phyloP scores from a whole-genome alignment of 2,888 invertebrate genomes.

The Flabesymbios commensalis region DNA sequence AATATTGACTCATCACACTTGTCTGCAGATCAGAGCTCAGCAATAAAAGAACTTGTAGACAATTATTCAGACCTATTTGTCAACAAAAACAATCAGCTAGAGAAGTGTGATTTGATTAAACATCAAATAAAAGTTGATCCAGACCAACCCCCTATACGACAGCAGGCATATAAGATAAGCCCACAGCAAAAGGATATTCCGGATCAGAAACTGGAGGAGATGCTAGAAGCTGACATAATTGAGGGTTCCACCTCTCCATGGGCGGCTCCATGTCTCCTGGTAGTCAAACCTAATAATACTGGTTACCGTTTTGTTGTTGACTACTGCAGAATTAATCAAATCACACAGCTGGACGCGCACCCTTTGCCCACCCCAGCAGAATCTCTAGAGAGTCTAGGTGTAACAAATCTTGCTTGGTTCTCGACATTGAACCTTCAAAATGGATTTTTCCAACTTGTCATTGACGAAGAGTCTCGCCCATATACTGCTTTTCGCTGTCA shows the following conservation, averaged over 20 bases:
- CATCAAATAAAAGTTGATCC: background rate
- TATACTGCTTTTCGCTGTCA: background rate
- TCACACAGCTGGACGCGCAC: background rate
- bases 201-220: too few species aligned
- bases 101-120: background rate
- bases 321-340: background rate
- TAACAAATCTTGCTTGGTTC: background rate
- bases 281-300: background rate
- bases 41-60: too few species aligned
- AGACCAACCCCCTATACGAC: too few species aligned
- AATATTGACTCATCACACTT: too few species aligned
- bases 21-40: too few species aligned
- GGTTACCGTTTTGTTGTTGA: background rate
- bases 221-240: background rate
- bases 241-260: background rate
- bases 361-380: background rate
- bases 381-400: background rate
- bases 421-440: background rate
- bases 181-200: too few species aligned
- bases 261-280: background rate
- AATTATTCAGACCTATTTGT: too few species aligned
- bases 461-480: background rate
- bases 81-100: background rate
- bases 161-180: too few species aligned
- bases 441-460: background rate